phyloP scores from a whole-genome alignment of 1,140 invertebrate genomes.

The Drosophila ercepeae region DNA sequence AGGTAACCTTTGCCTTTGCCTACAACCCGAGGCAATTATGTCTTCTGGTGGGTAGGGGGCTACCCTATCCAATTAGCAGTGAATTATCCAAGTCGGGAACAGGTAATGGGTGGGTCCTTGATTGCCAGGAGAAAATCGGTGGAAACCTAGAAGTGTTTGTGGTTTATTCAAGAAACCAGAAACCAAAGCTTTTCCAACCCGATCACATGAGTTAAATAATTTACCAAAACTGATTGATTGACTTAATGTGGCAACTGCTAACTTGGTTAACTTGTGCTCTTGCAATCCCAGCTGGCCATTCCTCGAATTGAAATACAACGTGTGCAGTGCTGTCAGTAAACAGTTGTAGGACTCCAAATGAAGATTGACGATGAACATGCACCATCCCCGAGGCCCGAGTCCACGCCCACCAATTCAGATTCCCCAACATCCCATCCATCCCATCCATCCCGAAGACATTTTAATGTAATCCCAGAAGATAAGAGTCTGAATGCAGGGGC shows the following conservation, averaged over 20 bases:
- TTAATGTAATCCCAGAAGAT: constrained; percentile 52
- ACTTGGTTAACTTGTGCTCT: neutral
- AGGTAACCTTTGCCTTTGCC: constrained; percentile 34
- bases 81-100: neutral
- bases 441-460: constrained; percentile 43
- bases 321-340: constrained; percentile 18
- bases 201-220: neutral
- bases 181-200: neutral
- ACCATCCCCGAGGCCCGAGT: neutral
- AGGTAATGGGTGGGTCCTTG: constrained; percentile 3
- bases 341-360: constrained; percentile 30
- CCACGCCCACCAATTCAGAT: constrained; percentile 27
- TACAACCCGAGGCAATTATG: constrained; percentile 36
- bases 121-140: neutral
- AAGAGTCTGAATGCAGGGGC: constrained; percentile 23
- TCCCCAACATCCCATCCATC: constrained; percentile 17
- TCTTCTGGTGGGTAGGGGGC: neutral
- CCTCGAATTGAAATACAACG: constrained; percentile 37
- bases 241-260: constrained; percentile 11
- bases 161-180: neutral
- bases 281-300: constrained; percentile 39
- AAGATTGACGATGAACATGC: constrained; percentile 46
- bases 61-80: constrained; percentile 46
- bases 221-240: neutral
- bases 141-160: neutral